These are phyloP conservation scores for Carposina sasakii DNA, from an alignment of 1,140 invertebrate genomes.

Conservation along the genomic window DNA sequence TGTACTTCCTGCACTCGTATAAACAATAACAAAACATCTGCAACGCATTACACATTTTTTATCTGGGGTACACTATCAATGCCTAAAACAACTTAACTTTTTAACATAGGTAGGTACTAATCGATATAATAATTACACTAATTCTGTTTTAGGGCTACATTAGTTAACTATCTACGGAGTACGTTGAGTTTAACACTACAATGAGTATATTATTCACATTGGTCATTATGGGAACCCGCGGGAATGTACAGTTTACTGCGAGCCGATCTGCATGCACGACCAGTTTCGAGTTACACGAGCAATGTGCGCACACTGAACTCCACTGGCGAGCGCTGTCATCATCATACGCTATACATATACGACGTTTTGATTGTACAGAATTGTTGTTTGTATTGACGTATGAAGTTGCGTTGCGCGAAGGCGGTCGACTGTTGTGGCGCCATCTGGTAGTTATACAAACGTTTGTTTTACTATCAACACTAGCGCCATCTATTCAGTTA, in stretches of 20 bases:
- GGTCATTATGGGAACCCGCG: conserved; percentile 46
- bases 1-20: conserved; percentile 6
- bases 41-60: conserved; percentile 24
- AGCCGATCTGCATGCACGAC: conserved; percentile 41
- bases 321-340: conserved; percentile 49
- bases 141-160: too few relatives aligned
- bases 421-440: conserved; percentile 11
- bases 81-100: conserved; percentile 18
- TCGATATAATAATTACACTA: too few relatives aligned
- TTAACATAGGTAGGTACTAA: too few relatives aligned
- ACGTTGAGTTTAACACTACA: too few relatives aligned
- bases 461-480: not conserved
- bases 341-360: conserved; percentile 53
- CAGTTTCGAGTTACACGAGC: conserved; percentile 51
- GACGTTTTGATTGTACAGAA: conserved; percentile 39
- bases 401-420: conserved; percentile 45
- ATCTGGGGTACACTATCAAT: conserved; percentile 24
- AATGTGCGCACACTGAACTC: conserved; percentile 56
- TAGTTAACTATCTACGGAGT: too few relatives aligned
- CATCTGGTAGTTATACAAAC: too few relatives aligned
- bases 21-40: conserved; percentile 19
- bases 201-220: conserved; percentile 36
- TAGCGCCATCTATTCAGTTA: not conserved
- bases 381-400: conserved; percentile 68
- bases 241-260: conserved; percentile 38